A percentile compares a stretch with the other conserved stretches of the same genome.
phyloP scores from a whole-genome alignment of 2,888 invertebrate species.

The Rhamnusium bicolor region DNA sequence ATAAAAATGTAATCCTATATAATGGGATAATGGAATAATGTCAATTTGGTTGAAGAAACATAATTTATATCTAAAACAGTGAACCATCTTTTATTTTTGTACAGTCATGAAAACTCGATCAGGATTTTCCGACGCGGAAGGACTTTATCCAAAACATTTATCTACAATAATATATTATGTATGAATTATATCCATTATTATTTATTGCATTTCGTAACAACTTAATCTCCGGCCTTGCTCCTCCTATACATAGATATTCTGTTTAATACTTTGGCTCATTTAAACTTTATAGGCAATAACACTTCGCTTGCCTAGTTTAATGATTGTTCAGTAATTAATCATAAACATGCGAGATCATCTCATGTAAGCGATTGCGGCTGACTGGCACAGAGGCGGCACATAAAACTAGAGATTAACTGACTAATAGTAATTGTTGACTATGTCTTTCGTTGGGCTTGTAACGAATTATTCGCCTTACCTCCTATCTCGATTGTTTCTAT shows the following conservation, averaged over 20 bases:
- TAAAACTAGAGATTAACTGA: neutral
- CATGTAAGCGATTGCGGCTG: neutral
- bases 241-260: neutral
- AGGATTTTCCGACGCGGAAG: neutral
- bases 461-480: too few relatives aligned
- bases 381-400: neutral
- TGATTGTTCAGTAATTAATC: constrained; percentile 27
- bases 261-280: constrained; percentile 16
- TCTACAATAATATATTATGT: neutral
- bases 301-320: constrained; percentile 4
- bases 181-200: neutral
- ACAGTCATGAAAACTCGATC: neutral
- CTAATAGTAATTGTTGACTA: neutral
- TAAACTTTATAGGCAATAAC: constrained; percentile 28
- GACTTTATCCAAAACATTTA: neutral
- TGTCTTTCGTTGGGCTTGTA: too few relatives aligned
- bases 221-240: constrained; percentile 1
- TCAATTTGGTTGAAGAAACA: too few relatives aligned
- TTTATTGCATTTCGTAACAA: constrained; percentile 16
- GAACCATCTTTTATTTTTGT: neutral
- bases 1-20: too few relatives aligned
- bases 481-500: too few relatives aligned
- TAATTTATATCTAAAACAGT: constrained; percentile 3
- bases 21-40: too few relatives aligned
- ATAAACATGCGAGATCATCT: constrained; percentile 16